Base-by-base conservation (phyloP, 2,113 vertebrate species). In the Chiloscyllium plagiosum region DNA sequence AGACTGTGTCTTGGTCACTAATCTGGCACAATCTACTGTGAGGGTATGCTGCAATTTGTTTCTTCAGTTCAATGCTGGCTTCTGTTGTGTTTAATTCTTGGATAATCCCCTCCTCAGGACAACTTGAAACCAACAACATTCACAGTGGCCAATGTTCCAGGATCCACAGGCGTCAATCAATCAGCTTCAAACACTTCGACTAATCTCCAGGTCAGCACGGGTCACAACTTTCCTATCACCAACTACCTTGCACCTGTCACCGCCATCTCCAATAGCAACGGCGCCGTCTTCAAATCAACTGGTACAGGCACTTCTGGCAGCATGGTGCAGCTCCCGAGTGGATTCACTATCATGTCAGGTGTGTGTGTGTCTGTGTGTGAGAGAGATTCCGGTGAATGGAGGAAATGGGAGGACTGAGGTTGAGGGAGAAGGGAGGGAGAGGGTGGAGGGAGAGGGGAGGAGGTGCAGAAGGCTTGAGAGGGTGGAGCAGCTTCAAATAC, bases 341-440 rank as follows among this genome's bases (percentile, higher is more conserved):
- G 99, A 97, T 99, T 99, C 97, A 99, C 99, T 26, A 99, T 99
- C 97, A 99, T 99, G 99, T 98, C 99, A 96, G 99, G 99, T 99
- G 68, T 20, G 92, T 94, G 66, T 19, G 24, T 12, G n/a, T n/a
- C n/a, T n/a, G n/a, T 4, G 26, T 19, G 24, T 12, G 56, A 6
- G 37, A 72, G 26, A 72, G 4, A 4, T 72, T 72, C 70, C 10
- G 90, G 96, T 2, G 20, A 50, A 20, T 0, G 87, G 52, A 0
- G 29, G 42, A 15, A 29, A 29, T 0, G 37, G 0, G 37, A 17
- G 1, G 37, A 37, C 0, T 19, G 61, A 65, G 61, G 26, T 15
- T 2, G 20, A 15, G 2, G 61, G 12, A 22, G 17, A 33, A 65
- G 15, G 13, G 26, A 8, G 89, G 22, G 12, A 2, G 29, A 3